phyloP scores from a whole-genome alignment of 1,140 invertebrate genomes.

The Drosophila erecta region DNA sequence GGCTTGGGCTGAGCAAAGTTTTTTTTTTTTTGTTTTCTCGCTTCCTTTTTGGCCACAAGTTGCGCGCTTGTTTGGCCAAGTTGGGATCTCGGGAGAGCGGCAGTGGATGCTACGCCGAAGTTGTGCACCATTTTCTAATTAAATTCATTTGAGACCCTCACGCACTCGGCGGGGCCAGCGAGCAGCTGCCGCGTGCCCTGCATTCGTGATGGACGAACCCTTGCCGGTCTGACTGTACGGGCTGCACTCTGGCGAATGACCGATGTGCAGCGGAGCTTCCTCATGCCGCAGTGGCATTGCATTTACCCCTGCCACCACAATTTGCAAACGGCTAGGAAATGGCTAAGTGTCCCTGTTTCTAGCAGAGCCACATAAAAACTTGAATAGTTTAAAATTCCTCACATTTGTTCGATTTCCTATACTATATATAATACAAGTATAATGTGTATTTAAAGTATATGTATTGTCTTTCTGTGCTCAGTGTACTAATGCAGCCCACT shows the following conservation, averaged over 20 bases:
- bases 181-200: constrained; percentile 61
- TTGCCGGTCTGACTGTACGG: constrained; percentile 37
- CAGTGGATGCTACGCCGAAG: constrained; percentile 44
- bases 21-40: constrained; percentile 29
- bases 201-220: constrained; percentile 53
- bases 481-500: constrained; percentile 4
- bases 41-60: constrained; percentile 45
- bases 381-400: neutral
- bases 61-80: constrained; percentile 55
- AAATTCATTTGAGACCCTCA: constrained; percentile 83
- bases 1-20: constrained; percentile 44
- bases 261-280: constrained; percentile 33
- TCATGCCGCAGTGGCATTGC: constrained; percentile 1
- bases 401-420: no score
- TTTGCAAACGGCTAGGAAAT: constrained; percentile 52
- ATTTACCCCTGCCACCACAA: constrained; percentile 18
- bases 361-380: constrained; percentile 3
- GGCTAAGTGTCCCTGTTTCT: constrained; percentile 32
- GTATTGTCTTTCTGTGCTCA: neutral
- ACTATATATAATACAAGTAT: no score
- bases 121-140: constrained; percentile 82
- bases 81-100: constrained; percentile 37
- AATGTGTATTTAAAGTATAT: neutral
- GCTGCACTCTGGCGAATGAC: constrained; percentile 29
- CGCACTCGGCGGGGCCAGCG: constrained; percentile 54